A percentile compares a stretch with the other conserved stretches of the same genome.
These are phyloP conservation scores for Nomada goodeniana DNA, from an alignment of 2,888 invertebrate species.

Conservation along the genomic window DNA sequence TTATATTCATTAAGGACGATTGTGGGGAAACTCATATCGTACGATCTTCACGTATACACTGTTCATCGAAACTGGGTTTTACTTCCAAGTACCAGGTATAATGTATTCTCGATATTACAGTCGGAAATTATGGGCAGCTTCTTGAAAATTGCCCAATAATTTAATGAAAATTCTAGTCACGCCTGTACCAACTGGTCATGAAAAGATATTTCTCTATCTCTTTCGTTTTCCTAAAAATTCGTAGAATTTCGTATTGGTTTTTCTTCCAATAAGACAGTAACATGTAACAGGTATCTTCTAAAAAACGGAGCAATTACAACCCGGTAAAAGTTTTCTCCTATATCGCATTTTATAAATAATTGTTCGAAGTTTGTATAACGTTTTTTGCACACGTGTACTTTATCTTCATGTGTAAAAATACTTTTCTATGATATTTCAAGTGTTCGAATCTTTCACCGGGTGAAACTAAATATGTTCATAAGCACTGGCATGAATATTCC, in stretches of 20 bases:
- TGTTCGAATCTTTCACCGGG: not conserved
- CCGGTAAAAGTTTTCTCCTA: too few relatives aligned
- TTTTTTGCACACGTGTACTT: not conserved
- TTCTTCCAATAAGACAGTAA: not conserved
- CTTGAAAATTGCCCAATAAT: constrained; percentile 44
- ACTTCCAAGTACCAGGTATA: constrained; percentile 36
- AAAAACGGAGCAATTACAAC: too few relatives aligned
- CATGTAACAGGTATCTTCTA: not conserved
- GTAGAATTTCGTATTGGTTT: too few relatives aligned
- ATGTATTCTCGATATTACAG: constrained; percentile 43
- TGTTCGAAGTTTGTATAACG: too few relatives aligned
- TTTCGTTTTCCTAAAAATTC: not conserved
- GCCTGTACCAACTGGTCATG: constrained; percentile 24
- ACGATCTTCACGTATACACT: constrained; percentile 16
- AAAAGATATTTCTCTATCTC: constrained; percentile 34
- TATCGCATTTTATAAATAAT: too few relatives aligned
- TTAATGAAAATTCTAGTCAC: constrained; percentile 49
- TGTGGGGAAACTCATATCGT: not conserved
- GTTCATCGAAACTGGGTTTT: constrained; percentile 32
- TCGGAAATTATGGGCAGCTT: constrained; percentile 27
- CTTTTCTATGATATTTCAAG: not conserved
- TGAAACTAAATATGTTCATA: not conserved
- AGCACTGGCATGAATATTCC: constrained; percentile 1
- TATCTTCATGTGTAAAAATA: too few relatives aligned
- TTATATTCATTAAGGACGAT: not conserved